Evolutionary conservation across 2,888 invertebrate species (phyloP), one percentile per base, ranked within the genome.

Genomic region (Drosophila pseudotalamancana): DNA sequence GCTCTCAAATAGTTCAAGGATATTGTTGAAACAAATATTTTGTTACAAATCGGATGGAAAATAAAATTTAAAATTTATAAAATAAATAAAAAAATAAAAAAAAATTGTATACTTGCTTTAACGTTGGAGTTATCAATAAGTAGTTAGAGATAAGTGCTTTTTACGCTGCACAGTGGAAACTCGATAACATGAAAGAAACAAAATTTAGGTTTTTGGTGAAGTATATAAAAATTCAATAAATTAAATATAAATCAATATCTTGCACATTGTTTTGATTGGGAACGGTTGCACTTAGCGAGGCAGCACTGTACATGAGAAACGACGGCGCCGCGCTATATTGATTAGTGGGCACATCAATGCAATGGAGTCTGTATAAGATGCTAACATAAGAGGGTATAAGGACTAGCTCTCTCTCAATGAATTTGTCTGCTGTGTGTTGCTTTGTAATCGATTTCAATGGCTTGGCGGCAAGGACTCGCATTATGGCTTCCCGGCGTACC

Each of bases 371-470:
- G 37, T 53, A 3, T 39, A n/a, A 14, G 42, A 49, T 31, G 71
- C 39, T 31, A 8, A n/a, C n/a, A n/a, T n/a, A n/a, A 37, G 45
- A 42, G 56, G 49, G 50, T 48, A 61, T 45, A 40, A 62, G 72
- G 46, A 53, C 50, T 62, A 43, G 35, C 12, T 42, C 57, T 40
- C 63, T 60, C 63, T 62, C 74, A 65, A 61, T 60, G 65, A 56
- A 51, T 57, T 42, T 74, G 65, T 75, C 75, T 62, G 62, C 56
- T 59, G 18, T 54, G 61, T 55, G 62, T 45, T 57, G 42, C 74
- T 74, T 68, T 85, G 75, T 71, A 45, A 32, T 12, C 23, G 48
- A 62, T 56, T 77, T 77, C 68, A 80, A 77, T 80, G 61, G 77
- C 42, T 45, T 21, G 37, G 27, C 27, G 55, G 27, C 51, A 57